Evolutionary conservation across 2,113 vertebrate species (phyloP), one percentile per base, ranked within the genome.

Genomic region (Nannospalax galili): DNA sequence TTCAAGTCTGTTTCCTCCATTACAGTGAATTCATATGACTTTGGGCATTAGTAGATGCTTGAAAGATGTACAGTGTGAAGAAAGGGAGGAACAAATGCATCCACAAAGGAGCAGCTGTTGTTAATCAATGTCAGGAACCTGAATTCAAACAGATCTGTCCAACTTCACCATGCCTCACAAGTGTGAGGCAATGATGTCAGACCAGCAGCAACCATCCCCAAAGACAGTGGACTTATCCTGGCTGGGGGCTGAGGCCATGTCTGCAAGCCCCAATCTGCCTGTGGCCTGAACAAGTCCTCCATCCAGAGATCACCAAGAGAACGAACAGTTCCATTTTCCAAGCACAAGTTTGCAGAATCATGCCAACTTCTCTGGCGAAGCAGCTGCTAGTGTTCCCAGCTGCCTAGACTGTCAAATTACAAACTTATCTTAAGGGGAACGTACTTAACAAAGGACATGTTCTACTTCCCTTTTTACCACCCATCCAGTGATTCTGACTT

Each of bases 321-420:
- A 78, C 22, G 73, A 95, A 64, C 14, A 37, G 85, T 56, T 94
- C 80, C 35, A 85, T 79, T 93, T 96, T 84, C 73, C 40, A 92
- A 79, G 62, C 20, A 6, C 67, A 82, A 79, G 88, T 88, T 7
- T 93, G 79, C 97, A 93, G 58, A 97, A 96, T 84, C 78, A 94
- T 81, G 72, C 35, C 77, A 97, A 69, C 80, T 95, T 91, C 84
- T 15, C 5, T 69, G 72, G 28, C 35, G 35, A 97, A 92, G 95
- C 92, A 95, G 84, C 62, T 52, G 45, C 85, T 93, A 97, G 97
- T 96, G 92, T 95, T 97, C 77, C 67, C 80, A 97, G 85, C 72
- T 94, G 77, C 86, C 92, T 93, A 89, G 72, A 94, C 24, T 92
- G 84, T 97, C 96, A 97, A 97, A 97, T 94, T 91, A 95, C 48